Evolutionary conservation across 2,797 vertebrate genomes (phyloP), one percentile per base, ranked within the genome.

Genomic region (Danio tinwini): DNA sequence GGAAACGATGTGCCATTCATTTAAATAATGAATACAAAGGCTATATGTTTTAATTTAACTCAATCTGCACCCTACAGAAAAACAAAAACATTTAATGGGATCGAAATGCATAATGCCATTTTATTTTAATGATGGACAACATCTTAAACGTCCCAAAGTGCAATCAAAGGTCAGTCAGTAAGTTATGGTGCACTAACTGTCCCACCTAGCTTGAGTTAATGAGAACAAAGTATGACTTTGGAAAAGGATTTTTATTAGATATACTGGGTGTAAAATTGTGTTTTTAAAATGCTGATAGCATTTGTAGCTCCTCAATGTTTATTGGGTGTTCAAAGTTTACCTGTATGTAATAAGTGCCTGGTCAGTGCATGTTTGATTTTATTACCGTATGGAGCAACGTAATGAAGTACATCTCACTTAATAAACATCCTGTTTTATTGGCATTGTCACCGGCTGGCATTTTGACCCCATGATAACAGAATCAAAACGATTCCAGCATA

Each of bases 311-410:
- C 83, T 87, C 70, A 40, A n/a, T 86, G 88, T 93, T 94, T 93
- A 93, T 90, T 81, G 90, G 76, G 84, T 75, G 90, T 80, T 91
- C 91, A 94, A 93, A 90, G 93, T 94, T 91, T 90, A 91, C 89
- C 85, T 88, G 19, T 86, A 85, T 80, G 69, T 87, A 90, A 90
- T 87, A 88, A 89, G 76, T 88, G 81, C 78, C 2, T 65, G 73
- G n/a, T 85, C 83, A 63, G 86, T 86, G 86, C 87, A 87, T 90
- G 91, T 86, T 90, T 82, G 62, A 42, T 87, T 89, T 86, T 88
- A 94, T 94, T 91, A 91, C 87, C 88, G 81, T 85, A 70, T 44
- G 79, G 77, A 87, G 84, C 83, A 89, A 90, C 89, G 88, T 84
- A 91, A 89, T 89, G 85, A 90, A 90, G 84, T 85, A 84, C 80